These are phyloP conservation scores for Turritopsis dohrnii DNA, from an alignment of 30 jellyfish, hydroid and myxozoan species.

Conservation along the genomic window DNA sequence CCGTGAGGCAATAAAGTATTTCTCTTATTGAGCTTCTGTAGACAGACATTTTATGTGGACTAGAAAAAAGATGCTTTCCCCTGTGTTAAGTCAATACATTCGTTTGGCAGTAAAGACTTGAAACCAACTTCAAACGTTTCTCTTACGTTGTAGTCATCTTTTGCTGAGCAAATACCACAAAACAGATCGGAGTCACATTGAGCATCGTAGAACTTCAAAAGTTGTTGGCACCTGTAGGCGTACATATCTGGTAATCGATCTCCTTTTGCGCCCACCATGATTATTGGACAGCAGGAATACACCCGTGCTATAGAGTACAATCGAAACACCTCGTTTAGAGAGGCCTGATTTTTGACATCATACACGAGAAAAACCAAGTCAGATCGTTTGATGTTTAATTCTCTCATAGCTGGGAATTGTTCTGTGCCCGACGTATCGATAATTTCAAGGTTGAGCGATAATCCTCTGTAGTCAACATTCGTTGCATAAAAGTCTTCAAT, in stretches of 20 bases:
- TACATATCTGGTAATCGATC: neutral
- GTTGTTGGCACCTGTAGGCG: neutral
- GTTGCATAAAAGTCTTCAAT: constrained; percentile 10
- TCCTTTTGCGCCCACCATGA: constrained; percentile 7
- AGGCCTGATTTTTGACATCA: neutral
- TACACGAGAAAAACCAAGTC: neutral
- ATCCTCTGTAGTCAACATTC: neutral
- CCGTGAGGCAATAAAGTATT: no score
- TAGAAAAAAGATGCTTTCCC: no score
- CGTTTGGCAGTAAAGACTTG: neutral
- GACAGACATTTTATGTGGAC: no score
- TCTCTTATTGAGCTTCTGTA: no score
- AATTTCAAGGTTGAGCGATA: neutral
- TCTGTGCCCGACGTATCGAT: constrained; percentile 21
- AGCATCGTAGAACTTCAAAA: neutral
- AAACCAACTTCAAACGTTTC: constrained; percentile 18
- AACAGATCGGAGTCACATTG: neutral
- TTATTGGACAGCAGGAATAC: constrained; percentile 1
- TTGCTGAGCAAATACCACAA: constrained; percentile 9
- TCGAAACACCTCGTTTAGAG: neutral
- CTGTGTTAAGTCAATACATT: no score
- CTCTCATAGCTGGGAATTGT: constrained; percentile 27
- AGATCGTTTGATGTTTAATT: neutral
- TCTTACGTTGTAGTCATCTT: neutral
- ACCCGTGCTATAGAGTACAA: neutral